These are phyloP conservation scores for Diadema setosum DNA, from an alignment of 35 echinoderm and acorn worm genomes.

Conservation along the genomic window DNA sequence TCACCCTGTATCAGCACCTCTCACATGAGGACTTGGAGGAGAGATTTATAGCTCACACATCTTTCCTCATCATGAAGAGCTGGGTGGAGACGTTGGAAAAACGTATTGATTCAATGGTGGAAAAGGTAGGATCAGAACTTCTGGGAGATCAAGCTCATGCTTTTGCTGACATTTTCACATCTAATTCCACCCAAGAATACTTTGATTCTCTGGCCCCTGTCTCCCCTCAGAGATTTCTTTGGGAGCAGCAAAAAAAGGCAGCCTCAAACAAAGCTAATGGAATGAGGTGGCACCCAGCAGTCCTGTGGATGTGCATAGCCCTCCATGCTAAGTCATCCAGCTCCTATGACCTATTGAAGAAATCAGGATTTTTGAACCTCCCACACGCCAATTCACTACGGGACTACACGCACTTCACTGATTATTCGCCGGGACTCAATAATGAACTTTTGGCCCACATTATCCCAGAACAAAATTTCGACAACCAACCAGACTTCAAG, in stretches of 20 bases:
- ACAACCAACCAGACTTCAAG: slow-evolving; percentile 1
- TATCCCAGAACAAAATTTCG: neutral
- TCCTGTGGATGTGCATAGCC: slow-evolving; percentile 60
- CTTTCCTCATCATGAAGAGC: neutral
- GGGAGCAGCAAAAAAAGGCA: slow-evolving; percentile 62
- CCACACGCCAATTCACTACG: slow-evolving; percentile 48
- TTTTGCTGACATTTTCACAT: neutral
- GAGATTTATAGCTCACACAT: neutral
- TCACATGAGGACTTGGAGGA: neutral
- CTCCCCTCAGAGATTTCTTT: slow-evolving; percentile 14
- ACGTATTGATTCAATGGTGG: neutral
- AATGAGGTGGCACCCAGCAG: slow-evolving; percentile 72
- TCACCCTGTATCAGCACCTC: neutral
- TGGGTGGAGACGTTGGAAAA: neutral
- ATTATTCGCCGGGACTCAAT: neutral
- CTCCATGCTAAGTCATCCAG: slow-evolving; percentile 48
- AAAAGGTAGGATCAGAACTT: neutral
- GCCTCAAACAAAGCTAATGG: neutral
- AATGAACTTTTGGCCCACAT: neutral
- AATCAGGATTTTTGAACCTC: slow-evolving; percentile 28
- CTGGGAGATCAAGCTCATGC: neutral
- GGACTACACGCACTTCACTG: slow-evolving; percentile 50
- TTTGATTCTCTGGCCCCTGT: neutral
- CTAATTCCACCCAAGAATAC: neutral
- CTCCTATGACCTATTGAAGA: slow-evolving; percentile 31